These are phyloP conservation scores for Octodon degus DNA, from an alignment of 2,113 vertebrate species.

Conservation along the genomic window DNA sequence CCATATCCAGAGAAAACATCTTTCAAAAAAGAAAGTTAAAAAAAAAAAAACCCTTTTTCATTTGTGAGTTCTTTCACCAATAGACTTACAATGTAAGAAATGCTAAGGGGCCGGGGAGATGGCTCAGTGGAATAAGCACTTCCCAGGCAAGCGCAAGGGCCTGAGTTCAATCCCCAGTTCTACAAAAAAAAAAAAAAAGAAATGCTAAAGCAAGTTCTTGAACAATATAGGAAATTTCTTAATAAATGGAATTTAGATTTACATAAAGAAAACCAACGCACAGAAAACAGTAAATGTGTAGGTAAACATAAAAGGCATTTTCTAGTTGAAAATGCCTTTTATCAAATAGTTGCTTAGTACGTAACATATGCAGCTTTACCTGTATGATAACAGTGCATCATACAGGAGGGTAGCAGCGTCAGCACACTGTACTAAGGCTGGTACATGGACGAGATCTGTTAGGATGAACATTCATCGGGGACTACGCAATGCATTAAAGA, in stretches of 20 bases:
- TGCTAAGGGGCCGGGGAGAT: too few relatives aligned
- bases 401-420: background rate
- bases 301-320: background rate
- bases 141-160: too few relatives aligned
- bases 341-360: background rate
- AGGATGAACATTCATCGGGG: background rate
- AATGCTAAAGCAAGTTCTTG: conserved; percentile 34
- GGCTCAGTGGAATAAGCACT: too few relatives aligned
- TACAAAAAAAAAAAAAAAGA: too few relatives aligned
- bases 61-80: background rate
- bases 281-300: background rate
- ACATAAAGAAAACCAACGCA: background rate
- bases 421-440: background rate
- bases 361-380: background rate
- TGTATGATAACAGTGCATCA: background rate
- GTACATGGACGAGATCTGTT: background rate
- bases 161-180: too few relatives aligned
- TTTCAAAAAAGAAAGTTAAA: background rate
- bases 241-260: conserved; percentile 1
- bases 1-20: conserved; percentile 15
- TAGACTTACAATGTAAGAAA: background rate
- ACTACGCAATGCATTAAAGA: background rate
- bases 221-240: background rate
- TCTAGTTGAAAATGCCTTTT: background rate
- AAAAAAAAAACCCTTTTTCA: conserved; percentile 27